Conservation (phyloP, 2,888 invertebrate species). For the Ophion slaviceki region DNA sequence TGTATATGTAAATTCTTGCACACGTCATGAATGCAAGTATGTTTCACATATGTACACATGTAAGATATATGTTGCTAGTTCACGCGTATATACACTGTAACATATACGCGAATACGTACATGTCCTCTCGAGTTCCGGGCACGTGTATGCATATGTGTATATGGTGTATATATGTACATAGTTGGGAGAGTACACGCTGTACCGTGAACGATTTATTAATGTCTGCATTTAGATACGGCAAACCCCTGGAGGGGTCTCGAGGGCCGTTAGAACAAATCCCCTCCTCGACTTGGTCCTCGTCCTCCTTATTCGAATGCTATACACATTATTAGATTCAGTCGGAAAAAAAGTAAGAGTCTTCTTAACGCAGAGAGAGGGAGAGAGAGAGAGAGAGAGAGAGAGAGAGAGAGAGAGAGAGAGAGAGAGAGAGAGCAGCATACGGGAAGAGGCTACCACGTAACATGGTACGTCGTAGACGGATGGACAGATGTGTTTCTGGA, state of each 20-base stretch:
- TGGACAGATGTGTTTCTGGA: slow-evolving; percentile 59
- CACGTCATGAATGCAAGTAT: not conserved
- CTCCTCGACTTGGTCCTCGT: slow-evolving; percentile 38
- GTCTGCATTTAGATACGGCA: slow-evolving; percentile 78
- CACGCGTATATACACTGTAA: not conserved
- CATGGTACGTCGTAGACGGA: slow-evolving; percentile 21
- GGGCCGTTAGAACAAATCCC: slow-evolving; percentile 69
- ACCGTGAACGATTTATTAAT: slow-evolving; percentile 78
- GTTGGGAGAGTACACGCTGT: slow-evolving; percentile 57
- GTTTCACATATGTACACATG: not conserved
- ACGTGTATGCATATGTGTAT: slow-evolving; percentile 25
- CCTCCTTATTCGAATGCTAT: slow-evolving; percentile 38
- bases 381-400: too few relatives aligned
- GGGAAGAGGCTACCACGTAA: slow-evolving; percentile 32
- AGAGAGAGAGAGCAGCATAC: not conserved
- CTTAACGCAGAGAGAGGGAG: not conserved
- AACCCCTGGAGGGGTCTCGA: slow-evolving; percentile 72
- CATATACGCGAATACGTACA: slow-evolving; percentile 23
- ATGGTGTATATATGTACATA: slow-evolving; percentile 50
- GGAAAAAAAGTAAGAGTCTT: slow-evolving; percentile 44
- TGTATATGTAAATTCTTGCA: not conserved
- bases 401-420: too few relatives aligned
- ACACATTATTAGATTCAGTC: slow-evolving; percentile 27
- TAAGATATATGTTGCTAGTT: not conserved
- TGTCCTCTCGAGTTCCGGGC: slow-evolving; percentile 64